Base-by-base conservation (phyloP, 2,113 vertebrate species). In the Cyprinus carpio region DNA sequence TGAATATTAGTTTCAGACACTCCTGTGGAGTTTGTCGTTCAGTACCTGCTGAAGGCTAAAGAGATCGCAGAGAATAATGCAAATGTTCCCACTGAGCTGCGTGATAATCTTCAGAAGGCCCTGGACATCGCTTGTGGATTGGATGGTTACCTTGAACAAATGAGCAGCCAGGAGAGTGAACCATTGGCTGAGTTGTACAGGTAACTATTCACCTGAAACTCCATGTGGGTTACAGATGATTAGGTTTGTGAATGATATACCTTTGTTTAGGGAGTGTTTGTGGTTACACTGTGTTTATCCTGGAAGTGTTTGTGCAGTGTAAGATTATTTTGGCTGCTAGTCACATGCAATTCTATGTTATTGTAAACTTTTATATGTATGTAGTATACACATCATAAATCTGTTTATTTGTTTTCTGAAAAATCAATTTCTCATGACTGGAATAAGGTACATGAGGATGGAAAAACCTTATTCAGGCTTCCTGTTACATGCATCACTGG, bases 31-130 rank as follows among this genome's bases (percentile, higher is more conserved):
- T 75, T 93, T 58, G 91, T 96, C 29, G 92, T 93, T 85, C 94
- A 93, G 82, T 91, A 94, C 75, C 90, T 96, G 65, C 91, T 87
- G 13, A 95, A 95, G 92, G 95, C 94, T 81, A 93, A 90, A 81
- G 91, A 93, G 69, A 87, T 94, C 49, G 93, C 93, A 27, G 74
- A 91, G 78, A 75, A 49, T 3, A 87, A 90, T 84, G 54, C 86
- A 31, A 37, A 37, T 81, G 87, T 95, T 76, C 91, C 96, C 23
- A 85, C 92, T 27, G 91, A 94, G 85, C 86, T 95, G 86, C 91
- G 15, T 8, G 76, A 6, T 37, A 90, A 93, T 62, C 23, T 96
- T 83, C 90, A 95, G 84, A 93, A 93, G 87, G 94, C 95, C 86
- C 89, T 96, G 62, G 92, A 94, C 87, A 91, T 95, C 15, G 91